A percentile compares a stretch with the other conserved stretches of the same genome.
Conservation (phyloP, 2,888 invertebrate species). For the Cephus rjabovi region DNA sequence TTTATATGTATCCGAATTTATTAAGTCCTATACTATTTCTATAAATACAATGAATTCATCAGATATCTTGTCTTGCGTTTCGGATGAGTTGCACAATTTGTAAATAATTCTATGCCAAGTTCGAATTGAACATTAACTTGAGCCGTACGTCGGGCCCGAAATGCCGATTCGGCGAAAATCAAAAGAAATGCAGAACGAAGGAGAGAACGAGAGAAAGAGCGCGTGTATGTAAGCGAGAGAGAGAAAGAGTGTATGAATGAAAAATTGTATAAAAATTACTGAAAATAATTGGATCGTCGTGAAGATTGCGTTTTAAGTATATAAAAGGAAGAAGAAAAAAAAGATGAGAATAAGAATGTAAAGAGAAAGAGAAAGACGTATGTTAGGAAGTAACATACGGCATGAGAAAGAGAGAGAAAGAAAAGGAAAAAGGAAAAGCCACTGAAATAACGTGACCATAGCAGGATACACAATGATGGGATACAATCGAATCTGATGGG, state of each 20-base stretch:
- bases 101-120: slow-evolving; percentile 28
- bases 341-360: slow-evolving; percentile 16
- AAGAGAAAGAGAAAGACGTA: slow-evolving; percentile 10
- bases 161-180: slow-evolving; percentile 31
- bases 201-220: slow-evolving; percentile 9
- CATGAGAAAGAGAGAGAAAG: not conserved
- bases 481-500: slow-evolving; percentile 34
- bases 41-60: not conserved
- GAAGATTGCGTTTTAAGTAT: slow-evolving; percentile 15
- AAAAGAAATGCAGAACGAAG: slow-evolving; percentile 18
- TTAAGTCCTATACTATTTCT: not conserved
- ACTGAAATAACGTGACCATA: not conserved
- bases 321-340: not conserved
- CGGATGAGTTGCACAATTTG: slow-evolving; percentile 23
- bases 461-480: slow-evolving; percentile 16
- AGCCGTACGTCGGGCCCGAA: slow-evolving; percentile 18
- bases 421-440: not conserved
- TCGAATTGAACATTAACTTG: slow-evolving; percentile 27
- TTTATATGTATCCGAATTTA: not conserved
- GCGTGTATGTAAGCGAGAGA: slow-evolving; percentile 26
- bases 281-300: slow-evolving; percentile 5
- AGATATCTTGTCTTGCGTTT: slow-evolving; percentile 9
- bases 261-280: slow-evolving; percentile 1
- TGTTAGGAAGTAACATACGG: not conserved
- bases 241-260: slow-evolving; percentile 23